These are phyloP conservation scores for Malurus alboscapulatus DNA, from an alignment of 2,113 vertebrate species.

Conservation along the genomic window DNA sequence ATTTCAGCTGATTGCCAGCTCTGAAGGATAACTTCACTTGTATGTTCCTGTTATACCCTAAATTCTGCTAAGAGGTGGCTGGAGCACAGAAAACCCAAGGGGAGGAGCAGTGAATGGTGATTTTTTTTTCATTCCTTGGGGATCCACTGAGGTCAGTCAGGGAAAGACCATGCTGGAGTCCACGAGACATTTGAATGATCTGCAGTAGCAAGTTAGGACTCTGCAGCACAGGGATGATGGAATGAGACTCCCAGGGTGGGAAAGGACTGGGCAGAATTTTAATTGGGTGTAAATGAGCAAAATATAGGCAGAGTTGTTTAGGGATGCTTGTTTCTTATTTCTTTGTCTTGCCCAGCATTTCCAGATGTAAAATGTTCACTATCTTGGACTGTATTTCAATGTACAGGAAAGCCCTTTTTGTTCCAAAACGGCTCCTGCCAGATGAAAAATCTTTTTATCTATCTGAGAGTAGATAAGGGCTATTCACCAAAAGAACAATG, in stretches of 20 bases:
- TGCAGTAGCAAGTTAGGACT: background rate
- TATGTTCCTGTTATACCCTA: fast-evolving
- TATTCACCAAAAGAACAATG: background rate
- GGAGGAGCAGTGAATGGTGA: background rate
- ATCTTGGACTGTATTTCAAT: background rate
- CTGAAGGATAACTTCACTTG: background rate
- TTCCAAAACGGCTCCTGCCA: background rate
- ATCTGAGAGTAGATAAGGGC: background rate
- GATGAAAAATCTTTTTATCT: background rate
- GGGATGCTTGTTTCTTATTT: background rate
- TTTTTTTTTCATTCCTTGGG: background rate
- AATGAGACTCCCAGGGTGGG: background rate
- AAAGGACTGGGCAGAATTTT: background rate
- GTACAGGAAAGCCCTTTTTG: background rate
- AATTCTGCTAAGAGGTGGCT: background rate
- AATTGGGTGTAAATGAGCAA: background rate
- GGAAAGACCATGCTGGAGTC: background rate
- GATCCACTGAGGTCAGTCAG: background rate
- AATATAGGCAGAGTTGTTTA: background rate
- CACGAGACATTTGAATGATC: fast-evolving
- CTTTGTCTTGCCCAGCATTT: background rate
- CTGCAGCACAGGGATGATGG: background rate
- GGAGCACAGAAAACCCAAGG: background rate
- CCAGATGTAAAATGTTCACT: background rate
- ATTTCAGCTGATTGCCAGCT: background rate